phyloP scores from a whole-genome alignment of 2,797 vertebrate species.

The Trachops cirrhosus region DNA sequence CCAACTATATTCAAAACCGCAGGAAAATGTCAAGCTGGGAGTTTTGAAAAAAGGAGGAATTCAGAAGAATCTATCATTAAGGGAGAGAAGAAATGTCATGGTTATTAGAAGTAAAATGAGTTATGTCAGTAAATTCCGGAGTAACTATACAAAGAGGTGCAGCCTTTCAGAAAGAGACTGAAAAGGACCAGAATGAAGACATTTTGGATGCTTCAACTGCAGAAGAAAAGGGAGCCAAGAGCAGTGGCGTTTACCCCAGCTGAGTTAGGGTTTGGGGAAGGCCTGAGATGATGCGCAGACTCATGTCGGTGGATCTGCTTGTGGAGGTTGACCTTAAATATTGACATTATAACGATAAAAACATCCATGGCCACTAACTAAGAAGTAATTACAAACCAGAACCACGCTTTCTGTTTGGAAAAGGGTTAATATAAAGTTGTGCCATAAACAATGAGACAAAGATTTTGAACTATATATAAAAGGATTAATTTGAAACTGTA shows the following conservation, averaged over 20 bases:
- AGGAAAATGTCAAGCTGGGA: background rate
- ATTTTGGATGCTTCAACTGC: background rate
- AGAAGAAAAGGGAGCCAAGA: background rate
- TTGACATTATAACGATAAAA: background rate
- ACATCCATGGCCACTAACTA: background rate
- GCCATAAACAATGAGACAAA: background rate
- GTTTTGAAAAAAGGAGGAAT: background rate
- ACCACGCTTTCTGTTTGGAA: background rate
- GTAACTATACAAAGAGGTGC: background rate
- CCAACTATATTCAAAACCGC: background rate
- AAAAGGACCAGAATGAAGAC: background rate
- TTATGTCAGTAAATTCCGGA: background rate
- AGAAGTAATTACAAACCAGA: conserved; percentile 4
- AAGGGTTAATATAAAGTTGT: background rate
- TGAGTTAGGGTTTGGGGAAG: background rate
- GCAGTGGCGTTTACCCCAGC: background rate
- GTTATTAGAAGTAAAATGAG: background rate
- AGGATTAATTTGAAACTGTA: background rate
- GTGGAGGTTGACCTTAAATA: background rate
- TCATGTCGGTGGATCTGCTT: background rate
- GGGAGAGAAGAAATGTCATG: background rate
- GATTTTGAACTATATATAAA: conserved; percentile 1
- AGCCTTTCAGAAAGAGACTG: background rate
- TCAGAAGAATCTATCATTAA: background rate
- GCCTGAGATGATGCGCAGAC: background rate